phyloP scores from a whole-genome alignment of 1,140 invertebrate species.

The Condylostylus longicornis region DNA sequence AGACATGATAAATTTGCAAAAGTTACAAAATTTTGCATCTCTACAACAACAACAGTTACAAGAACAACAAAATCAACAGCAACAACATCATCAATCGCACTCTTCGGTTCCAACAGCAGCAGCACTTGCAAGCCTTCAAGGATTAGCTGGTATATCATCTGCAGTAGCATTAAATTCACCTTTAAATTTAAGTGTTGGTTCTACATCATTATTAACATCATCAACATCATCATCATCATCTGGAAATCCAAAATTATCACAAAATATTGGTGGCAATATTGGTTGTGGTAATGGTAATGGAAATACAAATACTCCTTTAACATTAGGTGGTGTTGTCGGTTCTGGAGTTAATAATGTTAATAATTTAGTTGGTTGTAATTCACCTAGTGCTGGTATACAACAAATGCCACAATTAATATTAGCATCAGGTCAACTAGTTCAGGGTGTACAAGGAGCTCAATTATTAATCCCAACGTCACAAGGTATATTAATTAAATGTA shows the following conservation, averaged over 20 bases:
- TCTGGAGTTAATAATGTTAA: slow-evolving; percentile 18
- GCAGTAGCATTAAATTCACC: slow-evolving; percentile 60
- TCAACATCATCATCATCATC: slow-evolving; percentile 1
- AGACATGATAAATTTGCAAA: slow-evolving; percentile 58
- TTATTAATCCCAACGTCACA: slow-evolving; percentile 85
- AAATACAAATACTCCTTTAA: slow-evolving; percentile 14
- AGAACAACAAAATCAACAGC: slow-evolving; percentile 13
- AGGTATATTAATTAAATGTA: slow-evolving; percentile 41
- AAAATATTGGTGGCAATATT: not conserved
- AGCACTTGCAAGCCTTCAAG: slow-evolving; percentile 52
- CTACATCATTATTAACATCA: slow-evolving; percentile 1
- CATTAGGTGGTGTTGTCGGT: slow-evolving; percentile 5
- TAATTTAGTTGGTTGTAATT: slow-evolving; percentile 1
- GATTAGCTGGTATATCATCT: slow-evolving; percentile 46
- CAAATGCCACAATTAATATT: slow-evolving; percentile 47
- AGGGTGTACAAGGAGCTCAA: slow-evolving; percentile 83
- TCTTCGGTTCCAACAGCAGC: slow-evolving; percentile 29
- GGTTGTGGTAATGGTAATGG: slow-evolving; percentile 12
- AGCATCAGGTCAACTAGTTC: slow-evolving; percentile 75
- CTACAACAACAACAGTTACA: slow-evolving; percentile 27
- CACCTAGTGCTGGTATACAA: slow-evolving; percentile 36
- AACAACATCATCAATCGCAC: slow-evolving; percentile 30
- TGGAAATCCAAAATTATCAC: slow-evolving; percentile 6
- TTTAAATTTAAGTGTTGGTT: slow-evolving; percentile 60
- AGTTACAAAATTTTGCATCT: slow-evolving; percentile 56